Percentiles rank a stretch among this genome's conserved stretches.
These are phyloP conservation scores for Sarcophaga bullata DNA, from an alignment of 1,140 invertebrate genomes.

Conservation along the genomic window DNA sequence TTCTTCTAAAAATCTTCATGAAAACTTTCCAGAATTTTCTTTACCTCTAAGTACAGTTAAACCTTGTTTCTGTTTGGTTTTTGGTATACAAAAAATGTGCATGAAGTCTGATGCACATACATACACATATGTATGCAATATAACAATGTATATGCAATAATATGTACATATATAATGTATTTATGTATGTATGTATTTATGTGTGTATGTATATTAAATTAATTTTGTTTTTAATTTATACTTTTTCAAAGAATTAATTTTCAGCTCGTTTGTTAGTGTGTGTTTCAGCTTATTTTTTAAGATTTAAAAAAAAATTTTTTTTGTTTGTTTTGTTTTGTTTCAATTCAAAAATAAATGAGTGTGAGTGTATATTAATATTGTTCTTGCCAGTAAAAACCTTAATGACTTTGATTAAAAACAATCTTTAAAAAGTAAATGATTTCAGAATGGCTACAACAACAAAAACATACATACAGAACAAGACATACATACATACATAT, in stretches of 20 bases:
- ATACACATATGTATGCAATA: too few relatives aligned
- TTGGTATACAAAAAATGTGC: too few relatives aligned
- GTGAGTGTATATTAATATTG: conserved; percentile 9
- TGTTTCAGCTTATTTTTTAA: background rate
- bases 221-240: conserved; percentile 24
- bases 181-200: background rate
- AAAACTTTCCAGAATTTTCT: too few relatives aligned
- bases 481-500: too few relatives aligned
- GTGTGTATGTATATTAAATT: background rate
- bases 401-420: conserved; percentile 40
- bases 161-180: background rate
- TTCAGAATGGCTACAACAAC: conserved; percentile 13
- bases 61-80: too few relatives aligned
- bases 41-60: too few relatives aligned
- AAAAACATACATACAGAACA: too few relatives aligned
- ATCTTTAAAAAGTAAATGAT: conserved; percentile 39
- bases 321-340: background rate
- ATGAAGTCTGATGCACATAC: too few relatives aligned
- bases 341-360: background rate
- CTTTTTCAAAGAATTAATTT: conserved; percentile 27
- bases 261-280: conserved; percentile 17
- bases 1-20: too few relatives aligned
- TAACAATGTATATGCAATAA: conserved; percentile 8
- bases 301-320: background rate
- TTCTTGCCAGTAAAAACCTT: conserved; percentile 34